Base-by-base conservation (phyloP, 30 jellyfish, hydroid and myxozoan genomes). In the Calvadosia cruxmelitensis region DNA sequence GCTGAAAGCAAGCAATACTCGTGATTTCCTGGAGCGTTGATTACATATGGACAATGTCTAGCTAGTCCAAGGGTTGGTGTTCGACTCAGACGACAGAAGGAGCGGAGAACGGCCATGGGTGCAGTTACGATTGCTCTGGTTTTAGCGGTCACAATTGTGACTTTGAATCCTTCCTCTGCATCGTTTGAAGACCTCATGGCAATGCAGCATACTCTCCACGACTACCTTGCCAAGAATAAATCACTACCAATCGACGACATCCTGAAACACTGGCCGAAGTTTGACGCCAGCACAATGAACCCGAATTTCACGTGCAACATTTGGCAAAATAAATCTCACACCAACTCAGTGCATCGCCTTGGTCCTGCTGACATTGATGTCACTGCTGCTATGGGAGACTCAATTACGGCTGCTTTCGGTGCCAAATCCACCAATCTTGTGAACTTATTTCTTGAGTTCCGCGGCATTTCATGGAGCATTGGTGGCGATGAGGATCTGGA, bases 391-490 rank as follows among this genome's bases (percentile, higher is more conserved):
- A 29, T 84, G 80, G 95, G 95, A 25, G 95, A 84, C 53, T 84
- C 95, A 42, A 69, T 84, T 36, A 84, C 95, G 1, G 93, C 95
- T 27, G 95, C 85, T 5, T 84, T 84, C 64, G 95, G 93, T 15
- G 95, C 95, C 29, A 63, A 73, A 48, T 82, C 95, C 25, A 50
- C 35, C 34, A 69, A 64, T 50, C 62, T 78, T 31, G 31, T 84
- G 23, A 83, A 77, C 0, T 50, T 84, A 23, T 84, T 84, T 75
- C 50, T 61, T 25, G 95, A 84, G 30, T 84, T 29, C 49, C 86
- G 93, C 7, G 95, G 95, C 34, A 66, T 84, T 13, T 76, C 95
- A 29, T 84, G 95, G 95, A 77, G 93, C 79, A 77, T 84, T 24
- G 95, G 95, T 1, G 95, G 95, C 2, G 95, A 84, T 49, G 57